Evolutionary conservation across 2,113 vertebrate species (phyloP), one percentile per base, ranked within the genome.

Genomic region (Monopterus albus): DNA sequence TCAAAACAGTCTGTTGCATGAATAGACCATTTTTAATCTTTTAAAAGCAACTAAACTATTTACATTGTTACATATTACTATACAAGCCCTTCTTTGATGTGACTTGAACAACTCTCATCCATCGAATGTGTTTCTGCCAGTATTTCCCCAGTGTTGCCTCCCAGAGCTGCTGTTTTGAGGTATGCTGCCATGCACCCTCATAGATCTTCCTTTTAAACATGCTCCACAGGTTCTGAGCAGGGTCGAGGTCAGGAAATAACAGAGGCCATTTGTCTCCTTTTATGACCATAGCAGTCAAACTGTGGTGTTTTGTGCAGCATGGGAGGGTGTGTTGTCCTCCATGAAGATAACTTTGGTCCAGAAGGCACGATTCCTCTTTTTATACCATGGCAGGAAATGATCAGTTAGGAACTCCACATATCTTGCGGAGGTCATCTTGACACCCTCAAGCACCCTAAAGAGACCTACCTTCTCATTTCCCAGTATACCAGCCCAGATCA

Each of bases 151-250:
- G 33, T 11, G 12, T 26, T 67, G 20, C 29, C 51, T 45, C 51
- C 66, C 33, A 50, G 66, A 25, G 33, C 50, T 56, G 26, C 59
- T 63, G 59, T 55, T 55, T 11, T 12, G 21, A 53, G 35, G 2
- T 31, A 2, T 17, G 42, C 42, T 5, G 33, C 28, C 31, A 5
- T 15, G 17, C 51, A 50, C 14, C 18, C 17, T 50, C 17, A 35
- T 36, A 31, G n/a, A 38, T 38, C 45, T 52, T 15, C 36, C 14
- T 52, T 43, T 52, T 52, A 51, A 50, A 26, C 25, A 50, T 49
- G n/a, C 35, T 42, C 28, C 36, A 58, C 17, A 13, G 60, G 18
- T 50, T 42, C 6, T 55, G 31, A 36, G 2, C 21, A 11, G n/a
- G n/a, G 18, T 53, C 23, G 35, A 26, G 21, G 36, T 66, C 36